Base-by-base conservation (phyloP, 1,140 invertebrate genomes). In the Asbolus verrucosus region DNA sequence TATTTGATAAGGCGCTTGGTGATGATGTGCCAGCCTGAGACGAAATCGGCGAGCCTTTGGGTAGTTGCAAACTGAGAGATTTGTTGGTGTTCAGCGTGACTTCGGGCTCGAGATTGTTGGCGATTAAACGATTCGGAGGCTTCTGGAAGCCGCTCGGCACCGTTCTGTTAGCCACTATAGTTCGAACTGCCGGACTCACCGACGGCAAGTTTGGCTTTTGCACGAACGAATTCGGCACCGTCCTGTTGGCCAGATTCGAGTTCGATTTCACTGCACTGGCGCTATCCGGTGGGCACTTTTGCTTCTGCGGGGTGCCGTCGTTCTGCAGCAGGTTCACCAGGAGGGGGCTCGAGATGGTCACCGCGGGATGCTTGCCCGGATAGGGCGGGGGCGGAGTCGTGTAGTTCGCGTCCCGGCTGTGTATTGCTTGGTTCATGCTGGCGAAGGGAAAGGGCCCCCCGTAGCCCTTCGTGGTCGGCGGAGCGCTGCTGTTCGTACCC, bases 291-390 rank as follows among this genome's bases (percentile, higher is more conserved):
- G 65, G 24, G 24, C 3, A 8, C 21, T 33, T 60, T 65, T n/a
- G n/a, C 59, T 30, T 6, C 16, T 39, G 5, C 39, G 62, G 19
- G 39, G 62, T 15, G 18, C 89, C 90, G 77, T 95, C 93, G 79
- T 93, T 96, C 84, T 96, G 94, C 72, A 97, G 83, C 62, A 97
- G 82, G 83, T 97, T 97, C 1, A 97, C 94, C 38, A 97, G 84
- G 60, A 97, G 82, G n/a, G 94, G 94, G 81, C 93, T 95, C 67
- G 93, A 93, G 75, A 93, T 86, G 14, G 90, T 90, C 24, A 91
- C 87, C 75, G 87, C 83, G 33, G 70, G 69, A 70, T 70, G 46
- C 24, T 82, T 74, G 65, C 80, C 82, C 36, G 85, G 82, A 77
- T 85, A 85, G 54, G 84, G 83, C 68, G 83, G 83, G 24, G 84